Evolutionary conservation across 2,113 vertebrate genomes (phyloP), one percentile per base, ranked within the genome.

Genomic region (Phoenicopterus ruber): DNA sequence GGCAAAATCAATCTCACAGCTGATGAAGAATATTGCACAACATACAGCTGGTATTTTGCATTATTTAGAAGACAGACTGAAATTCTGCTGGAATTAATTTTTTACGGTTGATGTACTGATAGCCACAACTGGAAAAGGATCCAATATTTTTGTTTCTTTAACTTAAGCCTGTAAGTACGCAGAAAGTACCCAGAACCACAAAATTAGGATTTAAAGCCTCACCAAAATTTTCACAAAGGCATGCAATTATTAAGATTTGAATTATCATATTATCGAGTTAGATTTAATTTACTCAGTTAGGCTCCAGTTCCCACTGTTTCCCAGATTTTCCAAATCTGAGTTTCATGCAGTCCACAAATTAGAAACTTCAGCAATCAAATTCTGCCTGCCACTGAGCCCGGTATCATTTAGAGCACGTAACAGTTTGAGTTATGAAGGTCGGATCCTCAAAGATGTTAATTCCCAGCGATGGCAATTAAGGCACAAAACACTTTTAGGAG

Each of bases 41-140:
- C 40, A 74, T 46, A 95, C 86, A 95, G 76, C 70, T 94, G 94
- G 69, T 71, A 76, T 89, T 96, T 82, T 95, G 77, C 49, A 89
- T 91, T 89, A 91, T 79, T 88, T 89, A 94, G 57, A 79, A 84
- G 47, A 42, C 13, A 92, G 82, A 42, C 47, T 65, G 69, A 91
- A 91, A 87, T 79, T 82, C 61, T 87, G 7, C 36, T 72, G 44
- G 57, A 89, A 92, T 79, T 84, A 19, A 14, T 57, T 31, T 78
- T 88, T 72, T 67, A 40, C 0, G 7, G 15, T 69, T 78, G 7
- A 3, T 79, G 28, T 62, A 59, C 44, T 57, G 25, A 78, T 36
- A 87, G 13, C 10, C 25, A 47, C 36, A 87, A 65, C 34, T 46
- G 38, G 29, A 59, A 78, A 82, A 61, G 20, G 13, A 70, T 46